Base-by-base conservation (phyloP, 2,113 vertebrate genomes). In the Romanogobio albipinnatus region DNA sequence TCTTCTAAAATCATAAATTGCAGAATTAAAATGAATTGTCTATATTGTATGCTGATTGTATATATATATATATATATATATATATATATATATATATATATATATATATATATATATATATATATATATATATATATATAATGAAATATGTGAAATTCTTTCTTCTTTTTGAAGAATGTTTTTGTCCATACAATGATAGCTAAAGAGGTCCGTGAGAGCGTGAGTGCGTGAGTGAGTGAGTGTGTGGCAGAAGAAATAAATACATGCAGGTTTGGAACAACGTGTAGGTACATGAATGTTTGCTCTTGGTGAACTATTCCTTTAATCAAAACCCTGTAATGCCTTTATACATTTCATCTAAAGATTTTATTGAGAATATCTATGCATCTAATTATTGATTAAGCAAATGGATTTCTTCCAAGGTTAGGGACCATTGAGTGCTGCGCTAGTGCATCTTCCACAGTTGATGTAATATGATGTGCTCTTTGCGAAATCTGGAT, bases 391-490 rank as follows among this genome's bases (percentile, higher is more conserved):
- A 51, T 17, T 53, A 81, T 70, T 26, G 51, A 77, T 85, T 76
- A 88, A 91, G 89, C 91, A 91, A 90, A 92, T 89, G 88, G 92
- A 92, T 92, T 86, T 84, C 87, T 88, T 90, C 84, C 90, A 89
- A 88, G 87, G 83, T 88, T 83, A 76, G 70, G 90, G 86, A 86
- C 88, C 74, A 24, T 86, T 89, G 90, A 83, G 49, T 76, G 81
- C 87, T 84, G 68, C 1, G 86, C 87, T 90, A 88, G 88, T 89
- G 88, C 83, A 45, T 87, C 70, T 76, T 47, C 29, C 51, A 29
- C 43, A 83, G 90, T 93, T 92, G 91, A 93, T 91, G 91, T 92
- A 90, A 90, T 84, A 88, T 68, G 87, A 91, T 92, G 91, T 91
- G 86, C 90, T 91, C 83, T 86, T 87, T 88, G 51, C 53, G 64